Base-by-base conservation (phyloP, 1,140 invertebrate genomes). In the Psix sp. region DNA sequence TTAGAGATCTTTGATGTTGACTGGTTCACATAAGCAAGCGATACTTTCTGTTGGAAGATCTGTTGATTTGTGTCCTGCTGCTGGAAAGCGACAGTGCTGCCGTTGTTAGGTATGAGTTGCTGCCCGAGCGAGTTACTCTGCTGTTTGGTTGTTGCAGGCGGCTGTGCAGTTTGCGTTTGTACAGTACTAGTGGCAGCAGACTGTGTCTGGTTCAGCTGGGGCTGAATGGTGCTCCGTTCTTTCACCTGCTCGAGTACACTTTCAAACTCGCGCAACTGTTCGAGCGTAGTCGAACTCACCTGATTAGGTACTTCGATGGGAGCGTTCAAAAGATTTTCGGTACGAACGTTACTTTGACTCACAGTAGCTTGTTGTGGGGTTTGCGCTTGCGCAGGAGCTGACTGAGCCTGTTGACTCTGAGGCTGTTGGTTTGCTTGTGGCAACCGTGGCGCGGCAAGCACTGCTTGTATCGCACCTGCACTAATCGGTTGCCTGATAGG, bases 171-270 rank as follows among this genome's bases (percentile, higher is more conserved):
- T 43, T 87, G 86, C 0, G 85, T 87, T 29, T 87, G 84, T 0
- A 80, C 82, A 1, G 82, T 82, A 0, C 77, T 83, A 1, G 84
- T 81, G 5, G 77, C 77, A 0, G 68, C 65, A n/a, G n/a, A n/a
- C n/a, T n/a, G n/a, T 4, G 54, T 42, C 10, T 85, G 80, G 17
- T 81, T 79, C 14, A 78, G 52, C 21, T 86, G 84, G 1, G 87
- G 86, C 63, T 90, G 89, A 1, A 90, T 90, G 0, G 89, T 91
- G 57, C 92, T 93, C 31, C 92, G 84, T 81, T 94, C 92, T 77
- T 94, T 94, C 1, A 94, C 91, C 84, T 94, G 92, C 80, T 95
- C 93, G 33, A 94, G 85, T 0, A 95, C 93, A 82, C 93, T 93
- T 80, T 95, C 93, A 77, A 95, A 95, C 82, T 95, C 93, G 24